A percentile compares a stretch with the other conserved stretches of the same genome.
Conservation (phyloP, 1,140 invertebrate species). For the Drosophila mojavensis region DNA sequence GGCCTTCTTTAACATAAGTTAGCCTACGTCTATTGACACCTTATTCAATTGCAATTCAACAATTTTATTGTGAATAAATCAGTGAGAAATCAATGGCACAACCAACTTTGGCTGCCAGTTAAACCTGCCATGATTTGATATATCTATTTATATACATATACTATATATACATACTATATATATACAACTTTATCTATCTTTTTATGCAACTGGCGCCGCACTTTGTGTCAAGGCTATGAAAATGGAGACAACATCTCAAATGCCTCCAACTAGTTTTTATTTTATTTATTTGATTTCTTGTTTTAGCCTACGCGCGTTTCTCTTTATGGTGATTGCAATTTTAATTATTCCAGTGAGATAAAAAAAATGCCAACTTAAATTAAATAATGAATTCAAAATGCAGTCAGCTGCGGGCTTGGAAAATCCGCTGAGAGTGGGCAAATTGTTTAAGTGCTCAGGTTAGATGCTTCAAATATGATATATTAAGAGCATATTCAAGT, state of each 20-base stretch:
- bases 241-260: constrained; percentile 38
- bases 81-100: constrained; percentile 1
- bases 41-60: background rate
- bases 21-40: too few species aligned
- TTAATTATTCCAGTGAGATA: constrained; percentile 41
- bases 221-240: constrained; percentile 69
- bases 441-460: constrained; percentile 14
- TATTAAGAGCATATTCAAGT: too few species aligned
- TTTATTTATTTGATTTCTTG: background rate
- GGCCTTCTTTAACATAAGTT: too few species aligned
- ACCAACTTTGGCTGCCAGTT: constrained; percentile 1
- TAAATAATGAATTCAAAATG: constrained; percentile 30
- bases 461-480: too few species aligned
- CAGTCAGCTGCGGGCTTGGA: constrained; percentile 52
- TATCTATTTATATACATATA: constrained; percentile 1
- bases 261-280: constrained; percentile 53
- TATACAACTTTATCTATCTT: constrained; percentile 2
- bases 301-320: constrained; percentile 55
- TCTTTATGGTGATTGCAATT: constrained; percentile 46
- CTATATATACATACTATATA: constrained; percentile 12
- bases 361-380: constrained; percentile 35
- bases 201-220: constrained; percentile 52
- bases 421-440: too few species aligned
- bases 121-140: constrained; percentile 22
- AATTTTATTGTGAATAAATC: constrained; percentile 1